Evolutionary conservation across 2,797 vertebrate species (phyloP).

Genomic region (Coccyzus lansbergi): DNA sequence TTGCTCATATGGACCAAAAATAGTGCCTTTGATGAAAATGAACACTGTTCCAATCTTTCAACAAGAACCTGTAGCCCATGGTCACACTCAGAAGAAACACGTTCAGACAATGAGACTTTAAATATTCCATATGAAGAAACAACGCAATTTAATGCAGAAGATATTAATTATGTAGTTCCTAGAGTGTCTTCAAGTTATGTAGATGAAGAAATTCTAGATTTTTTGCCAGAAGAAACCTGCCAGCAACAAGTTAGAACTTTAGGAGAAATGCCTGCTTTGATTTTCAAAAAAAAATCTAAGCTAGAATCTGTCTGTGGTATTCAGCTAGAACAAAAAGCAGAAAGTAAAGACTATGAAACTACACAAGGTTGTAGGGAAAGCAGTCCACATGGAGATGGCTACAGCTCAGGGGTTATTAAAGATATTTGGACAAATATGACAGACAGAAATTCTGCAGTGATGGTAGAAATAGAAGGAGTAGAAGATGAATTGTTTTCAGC

Average conservation of each 20-base stretch:
- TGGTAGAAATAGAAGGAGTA: slow-evolving; percentile 81
- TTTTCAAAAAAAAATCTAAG: slow-evolving; percentile 94
- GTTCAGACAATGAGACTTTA: slow-evolving; percentile 95
- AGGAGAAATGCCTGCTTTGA: slow-evolving; percentile 84
- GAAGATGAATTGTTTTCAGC: slow-evolving; percentile 86
- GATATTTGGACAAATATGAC: slow-evolving; percentile 96
- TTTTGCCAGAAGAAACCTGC: slow-evolving; percentile 88
- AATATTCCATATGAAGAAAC: slow-evolving; percentile 88
- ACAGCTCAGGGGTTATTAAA: slow-evolving; percentile 98
- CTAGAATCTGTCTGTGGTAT: slow-evolving; percentile 99
- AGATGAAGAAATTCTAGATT: slow-evolving; percentile 95
- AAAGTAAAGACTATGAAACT: slow-evolving; percentile 86
- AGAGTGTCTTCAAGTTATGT: slow-evolving; percentile 90
- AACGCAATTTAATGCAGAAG: slow-evolving; percentile 86
- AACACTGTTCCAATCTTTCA: slow-evolving; percentile 99
- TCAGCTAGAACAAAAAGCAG: slow-evolving; percentile 89
- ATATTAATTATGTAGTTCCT: slow-evolving; percentile 90
- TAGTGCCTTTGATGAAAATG: slow-evolving; percentile 99
- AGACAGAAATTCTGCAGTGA: slow-evolving; percentile 79
- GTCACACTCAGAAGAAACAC: slow-evolving; percentile 99
- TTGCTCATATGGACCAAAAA: slow-evolving; percentile 99
- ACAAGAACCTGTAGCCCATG: slow-evolving; percentile 99
- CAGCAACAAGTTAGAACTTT: slow-evolving; percentile 84
- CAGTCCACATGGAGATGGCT: slow-evolving; percentile 88
- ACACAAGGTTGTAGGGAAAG: slow-evolving; percentile 84